Percentiles rank a stretch among this genome's conserved stretches.
phyloP scores from a whole-genome alignment of 2,797 vertebrate genomes.

The Tapirus indicus region DNA sequence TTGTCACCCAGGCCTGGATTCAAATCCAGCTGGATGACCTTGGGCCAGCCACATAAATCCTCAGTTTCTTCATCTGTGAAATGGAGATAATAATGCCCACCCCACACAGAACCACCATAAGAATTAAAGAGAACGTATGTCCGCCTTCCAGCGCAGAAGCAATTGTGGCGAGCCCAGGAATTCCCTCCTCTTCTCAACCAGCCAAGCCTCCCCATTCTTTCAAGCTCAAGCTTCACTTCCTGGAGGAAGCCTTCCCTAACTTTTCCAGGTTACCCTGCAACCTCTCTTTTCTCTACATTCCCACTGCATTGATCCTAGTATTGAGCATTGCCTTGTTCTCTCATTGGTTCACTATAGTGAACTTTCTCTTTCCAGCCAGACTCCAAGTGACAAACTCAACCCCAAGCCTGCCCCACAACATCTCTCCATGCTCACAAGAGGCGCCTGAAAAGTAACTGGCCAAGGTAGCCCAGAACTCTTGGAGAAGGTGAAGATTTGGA shows the following conservation, averaged over 20 bases:
- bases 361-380: neutral
- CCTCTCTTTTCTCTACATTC: neutral
- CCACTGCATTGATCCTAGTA: neutral
- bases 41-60: neutral
- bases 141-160: neutral
- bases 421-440: neutral
- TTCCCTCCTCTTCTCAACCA: neutral
- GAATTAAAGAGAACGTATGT: neutral
- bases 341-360: neutral
- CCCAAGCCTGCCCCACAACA: neutral
- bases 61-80: conserved; percentile 8
- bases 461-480: neutral
- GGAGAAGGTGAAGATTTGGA: neutral
- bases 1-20: neutral
- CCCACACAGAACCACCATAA: neutral
- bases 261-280: neutral
- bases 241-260: neutral
- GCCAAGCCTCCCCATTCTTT: neutral
- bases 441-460: neutral
- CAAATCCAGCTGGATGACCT: neutral
- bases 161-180: neutral
- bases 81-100: neutral
- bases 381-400: neutral
- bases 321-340: neutral
- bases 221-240: neutral